Base-by-base conservation (phyloP, 2,888 invertebrate genomes). In the Phalera bucephala region DNA sequence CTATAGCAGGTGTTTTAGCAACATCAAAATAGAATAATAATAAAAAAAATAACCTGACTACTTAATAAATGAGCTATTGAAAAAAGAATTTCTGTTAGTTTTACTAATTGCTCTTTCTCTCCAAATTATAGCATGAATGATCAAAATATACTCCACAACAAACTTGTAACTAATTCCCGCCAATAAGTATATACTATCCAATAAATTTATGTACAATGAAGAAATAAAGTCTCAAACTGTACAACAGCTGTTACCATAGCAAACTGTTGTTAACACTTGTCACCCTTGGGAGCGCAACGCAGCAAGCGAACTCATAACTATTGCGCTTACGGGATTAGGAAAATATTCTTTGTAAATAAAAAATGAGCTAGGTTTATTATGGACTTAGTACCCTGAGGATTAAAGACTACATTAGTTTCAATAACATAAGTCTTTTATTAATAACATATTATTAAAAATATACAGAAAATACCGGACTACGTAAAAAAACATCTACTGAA, bases 221-320 rank as follows among this genome's bases (percentile, higher is more conserved):
- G 40, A 36, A 46, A 38, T 46, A 23, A 12, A 25, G 25, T 25
- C 11, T 8, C 25, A 46, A 49, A 50, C 23, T 52, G 33, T 28
- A 45, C 40, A 13, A 36, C 38, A 19, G 43, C 52, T 45, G 52
- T 46, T 36, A 44, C 43, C 31, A 36, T 42, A 36, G 53, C 45
- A 49, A 61, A 54, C 57, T 52, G 62, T 47, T 54, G 46, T 50
- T 40, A 36, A 44, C 65, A 65, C 59, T 64, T 58, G 45, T 40
- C 29, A 43, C 65, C 61, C 55, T 14, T 31, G 43, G 57, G 59
- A 45, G 33, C 43, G 33, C 30, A 47, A 38, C 40, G 38, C 38
- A 46, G 36, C 45, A n/a, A n/a, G 46, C 36, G 45, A 49, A 42
- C 41, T 39, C 23, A 31, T 28, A 36, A 49, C 49, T 45, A 42